Conservation (phyloP, 2,113 vertebrate species). For the Poicephalus gulielmi region DNA sequence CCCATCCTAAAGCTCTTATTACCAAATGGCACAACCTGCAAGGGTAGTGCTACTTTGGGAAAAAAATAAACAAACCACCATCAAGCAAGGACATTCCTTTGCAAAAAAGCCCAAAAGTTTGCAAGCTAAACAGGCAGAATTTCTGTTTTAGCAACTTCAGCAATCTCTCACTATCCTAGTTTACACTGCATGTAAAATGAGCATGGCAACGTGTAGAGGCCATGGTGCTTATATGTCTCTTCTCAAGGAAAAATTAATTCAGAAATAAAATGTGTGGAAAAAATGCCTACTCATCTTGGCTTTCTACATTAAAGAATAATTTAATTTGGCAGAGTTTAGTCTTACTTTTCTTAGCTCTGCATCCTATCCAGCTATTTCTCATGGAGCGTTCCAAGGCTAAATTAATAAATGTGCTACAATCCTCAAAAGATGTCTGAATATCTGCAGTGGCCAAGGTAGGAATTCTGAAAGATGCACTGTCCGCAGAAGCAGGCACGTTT, state of each 20-base stretch:
- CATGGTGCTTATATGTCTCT: fast-evolving
- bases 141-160: background rate
- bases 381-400: background rate
- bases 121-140: background rate
- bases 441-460: background rate
- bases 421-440: background rate
- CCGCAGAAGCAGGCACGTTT: background rate
- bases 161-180: background rate
- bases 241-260: background rate
- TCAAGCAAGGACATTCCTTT: background rate
- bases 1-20: background rate
- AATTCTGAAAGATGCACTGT: background rate
- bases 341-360: background rate
- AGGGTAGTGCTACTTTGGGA: fast-evolving
- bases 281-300: background rate
- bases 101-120: background rate
- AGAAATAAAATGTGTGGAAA: background rate
- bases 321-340: background rate
- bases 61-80: background rate
- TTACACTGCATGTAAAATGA: background rate
- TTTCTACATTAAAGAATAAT: background rate
- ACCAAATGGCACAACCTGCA: background rate
- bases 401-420: background rate
- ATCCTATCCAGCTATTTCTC: background rate
- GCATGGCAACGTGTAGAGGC: background rate